A percentile compares a stretch with the other conserved stretches of the same genome.
Evolutionary conservation across 2,888 invertebrate species (phyloP).

Genomic region (Strigamia maritima): DNA sequence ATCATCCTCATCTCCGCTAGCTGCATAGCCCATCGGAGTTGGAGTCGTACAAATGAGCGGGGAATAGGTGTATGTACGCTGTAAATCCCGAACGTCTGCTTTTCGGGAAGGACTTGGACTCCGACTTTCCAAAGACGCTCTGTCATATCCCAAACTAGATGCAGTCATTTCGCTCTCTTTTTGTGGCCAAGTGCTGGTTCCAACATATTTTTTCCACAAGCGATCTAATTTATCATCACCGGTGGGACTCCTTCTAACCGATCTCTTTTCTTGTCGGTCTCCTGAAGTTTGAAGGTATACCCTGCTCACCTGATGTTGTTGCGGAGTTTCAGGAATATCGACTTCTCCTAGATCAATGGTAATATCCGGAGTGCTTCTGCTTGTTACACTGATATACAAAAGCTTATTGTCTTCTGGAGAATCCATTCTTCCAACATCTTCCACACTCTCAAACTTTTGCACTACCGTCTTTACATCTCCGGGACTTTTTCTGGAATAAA

Average conservation of each 20-base stretch:
- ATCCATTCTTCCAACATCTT: background rate
- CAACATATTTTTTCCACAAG: constrained; percentile 22
- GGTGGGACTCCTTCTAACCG: background rate
- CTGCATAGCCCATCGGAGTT: background rate
- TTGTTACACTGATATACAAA: constrained; percentile 22
- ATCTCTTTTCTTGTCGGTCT: background rate
- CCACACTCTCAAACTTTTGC: constrained; percentile 36
- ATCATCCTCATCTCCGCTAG: constrained; percentile 27
- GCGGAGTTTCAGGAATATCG: background rate
- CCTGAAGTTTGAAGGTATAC: background rate
- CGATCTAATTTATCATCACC: background rate
- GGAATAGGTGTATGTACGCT: constrained; percentile 41
- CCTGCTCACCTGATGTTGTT: background rate
- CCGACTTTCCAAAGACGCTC: background rate
- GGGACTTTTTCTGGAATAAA: background rate
- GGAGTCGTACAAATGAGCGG: constrained; percentile 42
- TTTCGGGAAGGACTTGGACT: background rate
- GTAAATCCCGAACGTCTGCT: background rate
- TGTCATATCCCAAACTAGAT: background rate
- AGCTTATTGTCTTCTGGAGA: constrained; percentile 12
- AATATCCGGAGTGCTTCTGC: constrained; percentile 35
- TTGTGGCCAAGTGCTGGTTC: background rate
- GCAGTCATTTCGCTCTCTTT: background rate
- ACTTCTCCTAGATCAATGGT: constrained; percentile 29
- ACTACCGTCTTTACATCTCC: background rate